Evolutionary conservation across 2,797 vertebrate species (phyloP), one percentile per base, ranked within the genome.

Genomic region (Phoebastria nigripes): DNA sequence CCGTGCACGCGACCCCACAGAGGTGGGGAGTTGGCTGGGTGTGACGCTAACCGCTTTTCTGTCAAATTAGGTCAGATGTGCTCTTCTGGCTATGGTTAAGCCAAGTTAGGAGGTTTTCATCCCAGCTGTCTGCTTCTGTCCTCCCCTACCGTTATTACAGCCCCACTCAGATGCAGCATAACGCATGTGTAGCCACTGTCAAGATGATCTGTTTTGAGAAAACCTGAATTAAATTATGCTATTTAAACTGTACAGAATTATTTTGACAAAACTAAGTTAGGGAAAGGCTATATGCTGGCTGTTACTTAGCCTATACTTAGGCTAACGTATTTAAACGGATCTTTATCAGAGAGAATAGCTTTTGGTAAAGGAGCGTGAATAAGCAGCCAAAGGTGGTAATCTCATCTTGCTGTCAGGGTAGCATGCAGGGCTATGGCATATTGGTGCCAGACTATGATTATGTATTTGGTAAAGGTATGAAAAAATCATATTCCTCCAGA

Each of bases 1-100:
- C 56, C 2, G 2, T 3, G 2, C 3, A 2, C 15, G 24, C 1
- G 15, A n/a, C 47, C 17, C 35, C 17, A 10, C 3, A 16, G 72
- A 47, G 33, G 3, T 28, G 49, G 5, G 35, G 52, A 63, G 29
- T 15, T 83, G 52, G 8, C 33, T 87, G 73, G 16, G 12, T 46
- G 44, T 51, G 47, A 33, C 46, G 9, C 4, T 15, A 21, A 7
- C 35, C 1, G 8, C 16, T 83, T 67, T 62, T 37, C 28, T 59
- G n/a, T 72, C 44, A 49, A 13, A 26, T 52, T 25, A 44, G n/a
- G 44, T 67, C 72, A 71, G 19, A 39, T 67, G 37, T 39, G 12
- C 29, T 71, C 42, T 55, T 46, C 15, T 39, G 20, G 17, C 15
- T 65, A 4, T 25, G 18, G 31, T 42, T 83, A 42, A 71, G 12